phyloP scores from a whole-genome alignment of 1,140 invertebrate species.

The Aphaenogaster floridana region DNA sequence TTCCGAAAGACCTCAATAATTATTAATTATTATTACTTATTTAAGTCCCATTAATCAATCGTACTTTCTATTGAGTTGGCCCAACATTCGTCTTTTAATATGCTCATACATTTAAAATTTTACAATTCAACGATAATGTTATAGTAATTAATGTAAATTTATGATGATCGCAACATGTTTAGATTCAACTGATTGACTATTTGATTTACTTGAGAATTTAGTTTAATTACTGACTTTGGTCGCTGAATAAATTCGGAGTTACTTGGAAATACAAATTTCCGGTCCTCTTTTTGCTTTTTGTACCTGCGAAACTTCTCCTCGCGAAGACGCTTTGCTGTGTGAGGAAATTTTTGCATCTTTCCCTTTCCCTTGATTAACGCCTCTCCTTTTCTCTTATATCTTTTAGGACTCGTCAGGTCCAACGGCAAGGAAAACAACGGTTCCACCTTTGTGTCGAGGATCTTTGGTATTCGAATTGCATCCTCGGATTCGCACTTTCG shows the following conservation, averaged over 20 bases:
- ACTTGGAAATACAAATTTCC: background rate
- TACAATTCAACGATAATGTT: too few relatives aligned
- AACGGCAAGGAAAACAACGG: constrained; percentile 73
- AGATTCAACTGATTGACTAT: background rate
- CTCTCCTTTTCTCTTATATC: constrained; percentile 41
- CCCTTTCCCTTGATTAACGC: constrained; percentile 28
- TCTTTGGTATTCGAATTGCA: constrained; percentile 11
- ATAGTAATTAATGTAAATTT: constrained; percentile 10
- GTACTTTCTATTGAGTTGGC: background rate
- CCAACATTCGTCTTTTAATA: background rate
- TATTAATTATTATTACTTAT: background rate
- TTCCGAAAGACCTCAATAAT: background rate
- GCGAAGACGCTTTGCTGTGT: constrained; percentile 69
- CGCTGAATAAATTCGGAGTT: background rate
- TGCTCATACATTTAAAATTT: background rate
- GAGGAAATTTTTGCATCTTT: constrained; percentile 65
- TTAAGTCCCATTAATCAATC: constrained; percentile 73
- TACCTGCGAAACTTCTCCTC: constrained; percentile 78
- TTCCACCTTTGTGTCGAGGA: constrained; percentile 67
- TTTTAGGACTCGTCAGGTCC: constrained; percentile 65
- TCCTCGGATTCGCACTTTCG: constrained; percentile 3
- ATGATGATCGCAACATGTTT: background rate
- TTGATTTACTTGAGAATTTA: background rate
- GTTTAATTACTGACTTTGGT: constrained; percentile 25
- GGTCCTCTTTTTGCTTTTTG: background rate